phyloP scores from a whole-genome alignment of 2,113 vertebrate genomes.

The Procapra przewalskii region DNA sequence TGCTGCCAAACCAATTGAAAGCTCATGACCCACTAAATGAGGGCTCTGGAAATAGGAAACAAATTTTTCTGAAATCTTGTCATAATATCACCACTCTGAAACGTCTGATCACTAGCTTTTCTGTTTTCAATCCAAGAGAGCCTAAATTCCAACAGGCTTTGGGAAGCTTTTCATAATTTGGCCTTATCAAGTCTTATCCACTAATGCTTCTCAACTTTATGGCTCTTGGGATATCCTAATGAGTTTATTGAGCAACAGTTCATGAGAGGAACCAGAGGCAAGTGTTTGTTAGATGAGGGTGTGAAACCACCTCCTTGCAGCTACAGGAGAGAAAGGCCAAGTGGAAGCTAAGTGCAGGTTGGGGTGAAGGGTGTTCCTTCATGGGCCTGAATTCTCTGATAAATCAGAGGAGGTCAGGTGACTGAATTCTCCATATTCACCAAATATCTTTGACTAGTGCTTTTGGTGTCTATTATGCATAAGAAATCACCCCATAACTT shows the following conservation, averaged over 20 bases:
- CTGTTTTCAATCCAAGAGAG: background rate
- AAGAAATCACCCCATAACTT: background rate
- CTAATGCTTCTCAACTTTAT: background rate
- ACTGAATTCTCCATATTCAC: background rate
- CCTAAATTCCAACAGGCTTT: background rate
- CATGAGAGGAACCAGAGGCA: background rate
- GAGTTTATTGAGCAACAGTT: background rate
- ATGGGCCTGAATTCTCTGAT: background rate
- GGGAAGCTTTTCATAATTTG: background rate
- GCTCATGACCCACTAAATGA: background rate
- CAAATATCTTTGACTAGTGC: background rate
- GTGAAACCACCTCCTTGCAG: background rate
- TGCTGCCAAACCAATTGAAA: background rate
- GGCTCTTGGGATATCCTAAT: background rate
- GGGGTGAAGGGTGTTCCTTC: background rate
- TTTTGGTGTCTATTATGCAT: background rate
- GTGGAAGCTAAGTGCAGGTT: too few relatives aligned
- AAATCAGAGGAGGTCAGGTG: background rate
- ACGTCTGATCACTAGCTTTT: background rate
- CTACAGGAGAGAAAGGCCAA: background rate
- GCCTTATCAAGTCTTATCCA: background rate
- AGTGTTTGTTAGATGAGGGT: background rate
- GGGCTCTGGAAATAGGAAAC: background rate
- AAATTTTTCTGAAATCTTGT: background rate
- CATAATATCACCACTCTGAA: background rate